phyloP scores from a whole-genome alignment of 2,113 vertebrate species.

The Grammomys dolichurus region DNA sequence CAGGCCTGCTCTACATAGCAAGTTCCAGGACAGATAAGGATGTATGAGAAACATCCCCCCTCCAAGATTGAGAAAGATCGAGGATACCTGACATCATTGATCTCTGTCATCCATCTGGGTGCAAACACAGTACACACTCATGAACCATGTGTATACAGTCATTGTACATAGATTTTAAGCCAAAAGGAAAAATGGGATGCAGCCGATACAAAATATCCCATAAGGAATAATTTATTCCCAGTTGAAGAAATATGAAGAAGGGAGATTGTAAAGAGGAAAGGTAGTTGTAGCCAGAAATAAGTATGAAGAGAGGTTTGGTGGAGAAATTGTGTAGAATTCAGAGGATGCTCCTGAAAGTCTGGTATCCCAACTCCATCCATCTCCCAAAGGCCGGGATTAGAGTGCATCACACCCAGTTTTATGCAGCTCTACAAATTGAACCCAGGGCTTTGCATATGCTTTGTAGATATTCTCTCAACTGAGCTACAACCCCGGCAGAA shows the following conservation, averaged over 20 bases:
- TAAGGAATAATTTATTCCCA: not conserved
- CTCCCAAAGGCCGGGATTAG: not conserved
- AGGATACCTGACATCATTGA: not conserved
- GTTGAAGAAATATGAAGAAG: not conserved
- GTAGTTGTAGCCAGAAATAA: not conserved
- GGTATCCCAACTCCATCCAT: too few species aligned
- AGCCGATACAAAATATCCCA: not conserved
- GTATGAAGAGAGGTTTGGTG: not conserved
- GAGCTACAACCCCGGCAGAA: not conserved
- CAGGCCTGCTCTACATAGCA: not conserved
- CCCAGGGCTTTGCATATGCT: not conserved
- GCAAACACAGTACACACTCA: not conserved
- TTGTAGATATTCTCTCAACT: not conserved
- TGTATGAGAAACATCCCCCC: not conserved
- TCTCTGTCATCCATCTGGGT: not conserved
- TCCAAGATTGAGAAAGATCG: not conserved
- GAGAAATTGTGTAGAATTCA: not conserved
- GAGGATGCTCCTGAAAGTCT: not conserved
- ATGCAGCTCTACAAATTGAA: not conserved
- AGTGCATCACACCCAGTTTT: not conserved
- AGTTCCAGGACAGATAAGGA: not conserved
- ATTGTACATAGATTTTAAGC: not conserved
- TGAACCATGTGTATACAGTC: too few species aligned
- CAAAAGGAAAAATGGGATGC: not conserved
- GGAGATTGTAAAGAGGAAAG: not conserved